Evolutionary conservation across 2,888 invertebrate genomes (phyloP).

Genomic region (Tigriopus californicus): DNA sequence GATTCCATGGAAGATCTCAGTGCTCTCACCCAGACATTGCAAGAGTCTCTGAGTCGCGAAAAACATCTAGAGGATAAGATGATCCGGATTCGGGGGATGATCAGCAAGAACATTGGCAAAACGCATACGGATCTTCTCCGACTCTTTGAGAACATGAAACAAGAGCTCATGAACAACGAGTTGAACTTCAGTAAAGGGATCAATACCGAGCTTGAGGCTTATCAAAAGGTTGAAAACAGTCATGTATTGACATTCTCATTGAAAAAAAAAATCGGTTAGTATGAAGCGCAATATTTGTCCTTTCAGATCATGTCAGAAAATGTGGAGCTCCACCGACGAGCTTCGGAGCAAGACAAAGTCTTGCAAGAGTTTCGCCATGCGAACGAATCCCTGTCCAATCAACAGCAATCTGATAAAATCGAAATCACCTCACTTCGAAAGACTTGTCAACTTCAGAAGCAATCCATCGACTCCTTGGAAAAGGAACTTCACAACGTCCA

Average conservation of each 20-base stretch:
- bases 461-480: not conserved
- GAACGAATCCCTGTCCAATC: too few relatives aligned
- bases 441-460: not conserved
- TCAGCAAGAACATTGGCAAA: constrained; percentile 13
- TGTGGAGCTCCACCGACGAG: too few relatives aligned
- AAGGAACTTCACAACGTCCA: not conserved
- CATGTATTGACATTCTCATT: too few relatives aligned
- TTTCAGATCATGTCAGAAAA: too few relatives aligned
- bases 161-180: constrained; percentile 3
- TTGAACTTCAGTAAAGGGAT: too few relatives aligned
- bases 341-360: too few relatives aligned
- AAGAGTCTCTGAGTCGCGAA: constrained; percentile 6
- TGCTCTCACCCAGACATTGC: constrained; percentile 3
- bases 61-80: constrained; percentile 9
- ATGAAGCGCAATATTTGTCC: too few relatives aligned
- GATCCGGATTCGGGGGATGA: not conserved
- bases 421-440: not conserved
- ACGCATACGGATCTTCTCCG: constrained; percentile 10
- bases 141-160: constrained; percentile 11
- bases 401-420: not conserved
- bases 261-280: too few relatives aligned
- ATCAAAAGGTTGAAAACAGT: too few relatives aligned
- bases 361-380: too few relatives aligned
- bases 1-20: constrained; percentile 9
- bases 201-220: too few relatives aligned